Evolutionary conservation across 2,888 invertebrate species (phyloP).

Genomic region (Palloptera scutellata): DNA sequence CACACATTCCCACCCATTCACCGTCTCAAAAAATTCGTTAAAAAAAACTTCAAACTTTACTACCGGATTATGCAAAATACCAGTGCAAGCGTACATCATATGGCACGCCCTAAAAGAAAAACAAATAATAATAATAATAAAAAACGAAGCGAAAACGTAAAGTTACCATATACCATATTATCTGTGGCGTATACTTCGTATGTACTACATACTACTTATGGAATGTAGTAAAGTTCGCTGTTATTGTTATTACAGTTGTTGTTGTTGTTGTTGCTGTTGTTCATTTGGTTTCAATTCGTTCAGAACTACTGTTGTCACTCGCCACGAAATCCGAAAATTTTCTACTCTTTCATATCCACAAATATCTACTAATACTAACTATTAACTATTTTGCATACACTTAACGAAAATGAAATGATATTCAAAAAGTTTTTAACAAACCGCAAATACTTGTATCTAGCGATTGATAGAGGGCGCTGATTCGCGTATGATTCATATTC

Average conservation of each 20-base stretch:
- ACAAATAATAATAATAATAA: background rate
- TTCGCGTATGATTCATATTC: too few species aligned
- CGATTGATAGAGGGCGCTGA: too few species aligned
- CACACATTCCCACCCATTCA: background rate
- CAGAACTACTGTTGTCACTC: background rate
- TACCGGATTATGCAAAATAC: constrained; percentile 2
- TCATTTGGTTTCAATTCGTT: background rate
- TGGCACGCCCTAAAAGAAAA: background rate
- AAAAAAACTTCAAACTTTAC: too few species aligned
- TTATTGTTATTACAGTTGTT: background rate
- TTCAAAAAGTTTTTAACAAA: too few species aligned
- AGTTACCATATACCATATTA: background rate
- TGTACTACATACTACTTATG: too few species aligned
- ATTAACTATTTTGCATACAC: too few species aligned
- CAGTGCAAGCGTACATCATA: background rate
- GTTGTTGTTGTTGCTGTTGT: background rate
- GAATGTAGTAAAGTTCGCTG: background rate
- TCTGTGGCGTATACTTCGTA: background rate
- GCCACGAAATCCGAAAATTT: too few species aligned
- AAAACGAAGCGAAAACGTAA: background rate
- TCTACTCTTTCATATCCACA: too few species aligned
- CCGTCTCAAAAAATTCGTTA: background rate
- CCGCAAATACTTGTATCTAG: too few species aligned
- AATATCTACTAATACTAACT: too few species aligned
- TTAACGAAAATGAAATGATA: too few species aligned